These are phyloP conservation scores for Morelia viridis DNA, from an alignment of 2,797 vertebrate genomes.

Conservation along the genomic window DNA sequence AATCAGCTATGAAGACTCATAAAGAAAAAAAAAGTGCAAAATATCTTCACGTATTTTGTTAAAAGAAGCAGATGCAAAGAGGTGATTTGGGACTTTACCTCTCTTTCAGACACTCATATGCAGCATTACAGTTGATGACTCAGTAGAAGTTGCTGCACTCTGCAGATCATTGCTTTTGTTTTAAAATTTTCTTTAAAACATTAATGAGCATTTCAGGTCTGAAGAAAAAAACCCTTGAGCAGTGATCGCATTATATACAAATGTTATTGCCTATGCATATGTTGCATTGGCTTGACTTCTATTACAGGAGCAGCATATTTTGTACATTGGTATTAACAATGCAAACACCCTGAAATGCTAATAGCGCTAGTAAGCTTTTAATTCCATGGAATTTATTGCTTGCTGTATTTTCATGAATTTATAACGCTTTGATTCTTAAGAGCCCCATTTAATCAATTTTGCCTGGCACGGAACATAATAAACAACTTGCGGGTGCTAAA, in stretches of 20 bases:
- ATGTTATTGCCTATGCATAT: conserved; percentile 39
- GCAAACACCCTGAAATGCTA: conserved; percentile 83
- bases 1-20: conserved; percentile 17
- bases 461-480: conserved; percentile 96
- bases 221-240: conserved; percentile 12
- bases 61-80: neutral
- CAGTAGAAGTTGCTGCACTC: conserved; percentile 50
- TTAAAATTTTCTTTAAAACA: conserved; percentile 54
- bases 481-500: conserved; percentile 95
- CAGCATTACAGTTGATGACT: neutral
- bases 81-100: conserved; percentile 16
- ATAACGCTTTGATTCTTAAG: conserved; percentile 99
- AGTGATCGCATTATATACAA: conserved; percentile 55
- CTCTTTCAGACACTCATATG: neutral
- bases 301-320: conserved; percentile 73
- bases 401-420: conserved; percentile 99
- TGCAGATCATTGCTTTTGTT: conserved; percentile 40
- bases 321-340: conserved; percentile 81
- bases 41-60: neutral
- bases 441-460: conserved; percentile 98
- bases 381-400: conserved; percentile 98
- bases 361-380: conserved; percentile 88
- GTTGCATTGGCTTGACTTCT: conserved; percentile 68
- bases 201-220: conserved; percentile 53
- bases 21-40: neutral